phyloP scores from a whole-genome alignment of 2,888 invertebrate genomes.

The Oscheius sp. region DNA sequence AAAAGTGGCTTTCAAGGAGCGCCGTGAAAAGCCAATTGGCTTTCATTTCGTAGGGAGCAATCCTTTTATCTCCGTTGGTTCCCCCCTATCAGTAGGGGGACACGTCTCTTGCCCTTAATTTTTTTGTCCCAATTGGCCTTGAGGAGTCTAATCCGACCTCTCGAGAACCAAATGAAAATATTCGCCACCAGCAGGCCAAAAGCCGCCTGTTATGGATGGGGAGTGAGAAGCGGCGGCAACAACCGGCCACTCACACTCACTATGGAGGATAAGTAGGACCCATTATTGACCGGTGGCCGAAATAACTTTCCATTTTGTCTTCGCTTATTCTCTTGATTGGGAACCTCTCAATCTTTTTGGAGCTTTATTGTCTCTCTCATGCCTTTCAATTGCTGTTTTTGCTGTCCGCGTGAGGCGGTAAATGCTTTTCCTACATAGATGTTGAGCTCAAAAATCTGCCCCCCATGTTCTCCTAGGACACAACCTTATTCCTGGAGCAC shows the following conservation, averaged over 20 bases:
- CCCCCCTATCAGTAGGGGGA: no score
- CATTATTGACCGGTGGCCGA: slow-evolving; percentile 26
- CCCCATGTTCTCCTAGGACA: background rate
- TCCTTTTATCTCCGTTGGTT: no score
- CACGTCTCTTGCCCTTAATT: no score
- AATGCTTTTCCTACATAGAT: background rate
- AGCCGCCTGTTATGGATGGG: no score
- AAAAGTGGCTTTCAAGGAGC: no score
- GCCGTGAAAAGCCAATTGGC: no score
- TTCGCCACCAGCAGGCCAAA: no score
- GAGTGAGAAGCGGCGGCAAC: slow-evolving; percentile 16
- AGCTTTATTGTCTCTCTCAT: background rate
- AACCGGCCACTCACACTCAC: slow-evolving; percentile 22
- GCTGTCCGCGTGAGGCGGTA: background rate
- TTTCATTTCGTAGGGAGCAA: no score
- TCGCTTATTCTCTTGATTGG: background rate
- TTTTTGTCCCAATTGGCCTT: no score
- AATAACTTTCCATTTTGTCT: slow-evolving; percentile 13
- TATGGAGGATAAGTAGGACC: slow-evolving; percentile 27
- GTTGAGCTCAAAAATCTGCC: background rate
- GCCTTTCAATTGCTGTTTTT: slow-evolving; percentile 1
- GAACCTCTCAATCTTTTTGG: background rate
- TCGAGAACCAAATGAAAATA: no score
- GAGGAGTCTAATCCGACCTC: no score
- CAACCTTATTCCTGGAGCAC: slow-evolving; percentile 5